Percentiles rank a stretch among this genome's conserved stretches.
Evolutionary conservation across 2,888 invertebrate genomes (phyloP).

Genomic region (Plagodis dolabraria): DNA sequence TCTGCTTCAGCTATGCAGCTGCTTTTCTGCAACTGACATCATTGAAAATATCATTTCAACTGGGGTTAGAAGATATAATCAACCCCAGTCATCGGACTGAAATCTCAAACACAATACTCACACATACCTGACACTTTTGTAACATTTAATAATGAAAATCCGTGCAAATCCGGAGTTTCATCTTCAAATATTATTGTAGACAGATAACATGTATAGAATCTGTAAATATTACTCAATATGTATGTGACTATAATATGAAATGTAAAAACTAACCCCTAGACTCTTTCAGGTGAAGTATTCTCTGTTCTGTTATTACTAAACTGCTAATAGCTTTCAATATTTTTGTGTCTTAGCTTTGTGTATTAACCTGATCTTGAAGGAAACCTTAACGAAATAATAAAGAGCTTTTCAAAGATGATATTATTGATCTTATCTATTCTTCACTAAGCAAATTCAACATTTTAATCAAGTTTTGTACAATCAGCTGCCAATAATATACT

Average conservation of each 20-base stretch:
- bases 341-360: conserved; percentile 77
- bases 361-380: conserved; percentile 65
- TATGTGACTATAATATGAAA: conserved; percentile 42
- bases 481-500: no score
- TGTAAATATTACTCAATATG: conserved; percentile 20
- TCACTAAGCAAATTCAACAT: no score
- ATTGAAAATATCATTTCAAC: conserved; percentile 35
- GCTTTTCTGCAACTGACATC: conserved; percentile 66
- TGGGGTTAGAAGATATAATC: conserved; percentile 38
- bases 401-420: not conserved
- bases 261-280: conserved; percentile 50
- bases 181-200: conserved; percentile 9
- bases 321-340: conserved; percentile 65
- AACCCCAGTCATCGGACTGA: conserved; percentile 27
- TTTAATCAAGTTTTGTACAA: no score
- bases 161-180: conserved; percentile 64
- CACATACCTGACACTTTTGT: conserved; percentile 36
- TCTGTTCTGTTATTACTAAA: conserved; percentile 45
- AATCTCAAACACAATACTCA: conserved; percentile 41
- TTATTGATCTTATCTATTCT: no score
- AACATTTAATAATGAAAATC: conserved; percentile 50
- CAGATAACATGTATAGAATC: conserved; percentile 15
- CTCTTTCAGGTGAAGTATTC: conserved; percentile 76
- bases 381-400: conserved; percentile 53
- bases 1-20: conserved; percentile 77